A percentile compares a stretch with the other conserved stretches of the same genome.
Evolutionary conservation across 2,888 invertebrate species (phyloP).

Genomic region (Antheraea yamamai): DNA sequence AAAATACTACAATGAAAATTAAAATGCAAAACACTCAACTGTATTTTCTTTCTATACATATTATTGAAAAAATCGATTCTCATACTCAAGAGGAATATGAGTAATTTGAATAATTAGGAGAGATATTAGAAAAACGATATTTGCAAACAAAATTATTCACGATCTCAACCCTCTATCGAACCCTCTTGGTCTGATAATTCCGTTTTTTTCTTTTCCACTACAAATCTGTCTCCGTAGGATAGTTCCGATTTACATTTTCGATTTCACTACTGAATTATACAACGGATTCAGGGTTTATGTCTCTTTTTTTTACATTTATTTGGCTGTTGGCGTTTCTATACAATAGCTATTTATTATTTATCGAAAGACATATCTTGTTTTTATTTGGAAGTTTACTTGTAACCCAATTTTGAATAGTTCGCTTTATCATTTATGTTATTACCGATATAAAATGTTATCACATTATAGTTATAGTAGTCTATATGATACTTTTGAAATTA

Average conservation of each 20-base stretch:
- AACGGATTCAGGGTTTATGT: not conserved
- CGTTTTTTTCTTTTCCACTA: not conserved
- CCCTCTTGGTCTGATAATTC: not conserved
- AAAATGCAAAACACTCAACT: too few relatives aligned
- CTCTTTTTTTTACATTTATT: not conserved
- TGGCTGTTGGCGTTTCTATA: not conserved
- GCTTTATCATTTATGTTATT: not conserved
- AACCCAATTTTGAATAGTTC: not conserved
- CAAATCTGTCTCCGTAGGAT: not conserved
- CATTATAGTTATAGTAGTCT: too few relatives aligned
- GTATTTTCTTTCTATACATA: not conserved
- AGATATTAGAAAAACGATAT: not conserved
- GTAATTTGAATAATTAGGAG: not conserved
- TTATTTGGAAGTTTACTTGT: not conserved
- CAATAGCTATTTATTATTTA: not conserved
- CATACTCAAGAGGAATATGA: not conserved
- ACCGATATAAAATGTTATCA: too few relatives aligned
- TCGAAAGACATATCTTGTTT: not conserved
- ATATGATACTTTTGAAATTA: too few relatives aligned
- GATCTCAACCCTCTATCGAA: not conserved
- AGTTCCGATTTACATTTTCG: not conserved
- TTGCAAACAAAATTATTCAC: not conserved
- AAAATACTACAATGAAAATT: too few relatives aligned
- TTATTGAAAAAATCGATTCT: not conserved
- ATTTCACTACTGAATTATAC: not conserved